Evolutionary conservation across 2,113 vertebrate species (phyloP), one percentile per base, ranked within the genome.

Genomic region (Apteryx mantelli): DNA sequence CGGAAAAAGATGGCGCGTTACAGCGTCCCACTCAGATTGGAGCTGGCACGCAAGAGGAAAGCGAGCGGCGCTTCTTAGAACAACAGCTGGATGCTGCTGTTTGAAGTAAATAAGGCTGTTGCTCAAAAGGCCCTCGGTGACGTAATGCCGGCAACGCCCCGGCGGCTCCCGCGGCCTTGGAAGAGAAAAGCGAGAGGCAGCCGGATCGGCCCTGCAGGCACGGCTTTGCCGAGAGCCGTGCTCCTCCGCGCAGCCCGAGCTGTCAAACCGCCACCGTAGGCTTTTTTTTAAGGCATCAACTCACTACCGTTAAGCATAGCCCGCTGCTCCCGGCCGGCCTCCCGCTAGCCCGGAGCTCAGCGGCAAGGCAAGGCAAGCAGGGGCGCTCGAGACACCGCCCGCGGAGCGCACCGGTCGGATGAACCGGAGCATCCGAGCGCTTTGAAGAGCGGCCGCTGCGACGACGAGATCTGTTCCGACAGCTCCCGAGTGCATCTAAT

Each of bases 1-100:
- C 4, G 6, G 55, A 53, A 80, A 80, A 75, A 69, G 52, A 32
- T 0, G 0, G 48, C 2, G 5, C 36, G 82, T 79, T 53, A 44
- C 63, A 48, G 36, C 71, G 76, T 79, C 50, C 60, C 79, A 71
- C 42, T 50, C 55, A 65, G 89, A 82, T 74, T 63, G 44, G 18
- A 32, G 78, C 64, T 89, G 86, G 89, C 71, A 86, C 63, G 46
- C 20, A 3, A 78, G 52, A 75, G 77, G 44, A 94, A 94, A 91
- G 87, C 66, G 89, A 97, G 91, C 79, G 80, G 61, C 71, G 75
- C 77, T 82, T 74, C 89, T 88, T 40, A 80, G 53, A 86, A 78
- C 69, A 96, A 96, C 96, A 96, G 94, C 95, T 96, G 95, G 83
- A 64, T 11, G 89, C 93, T 79, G 70, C 66, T 95, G 91, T 89